Conservation (phyloP, 1,140 invertebrate genomes). For the Bursaphelenchus mucronatus region DNA sequence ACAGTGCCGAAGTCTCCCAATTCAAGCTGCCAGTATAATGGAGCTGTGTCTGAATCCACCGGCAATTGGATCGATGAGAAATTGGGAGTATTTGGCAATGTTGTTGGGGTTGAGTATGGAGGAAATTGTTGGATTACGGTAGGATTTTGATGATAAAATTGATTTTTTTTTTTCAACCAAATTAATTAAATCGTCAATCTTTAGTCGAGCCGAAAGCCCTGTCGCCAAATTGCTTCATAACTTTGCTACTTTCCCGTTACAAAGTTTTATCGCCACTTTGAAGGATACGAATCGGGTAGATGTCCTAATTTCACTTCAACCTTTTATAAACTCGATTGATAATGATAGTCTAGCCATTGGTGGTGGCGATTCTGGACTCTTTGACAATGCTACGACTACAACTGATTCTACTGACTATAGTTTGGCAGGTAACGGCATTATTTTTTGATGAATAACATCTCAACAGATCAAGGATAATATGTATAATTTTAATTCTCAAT, state of each 20-base stretch:
- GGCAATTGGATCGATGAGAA: conserved; percentile 29
- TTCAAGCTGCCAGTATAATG: conserved; percentile 7
- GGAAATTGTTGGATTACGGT: conserved; percentile 14
- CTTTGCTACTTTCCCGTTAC: conserved; percentile 18
- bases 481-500: background rate
- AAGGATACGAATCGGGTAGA: conserved; percentile 21
- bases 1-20: background rate
- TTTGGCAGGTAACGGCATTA: background rate
- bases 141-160: conserved; percentile 10
- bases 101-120: conserved; percentile 24
- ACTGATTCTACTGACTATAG: background rate
- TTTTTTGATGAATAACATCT: background rate
- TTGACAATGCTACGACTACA: background rate
- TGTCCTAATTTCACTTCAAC: conserved; percentile 25
- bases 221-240: conserved; percentile 11
- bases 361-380: background rate
- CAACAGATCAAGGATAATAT: conserved; percentile 22
- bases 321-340: conserved; percentile 1
- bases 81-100: conserved; percentile 33
- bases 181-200: too few relatives aligned
- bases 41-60: conserved; percentile 19
- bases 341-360: background rate
- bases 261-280: conserved; percentile 12
- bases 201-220: conserved; percentile 4
- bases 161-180: conserved; percentile 3